Evolutionary conservation across 2,888 invertebrate species (phyloP).

Genomic region (Antitype chi): DNA sequence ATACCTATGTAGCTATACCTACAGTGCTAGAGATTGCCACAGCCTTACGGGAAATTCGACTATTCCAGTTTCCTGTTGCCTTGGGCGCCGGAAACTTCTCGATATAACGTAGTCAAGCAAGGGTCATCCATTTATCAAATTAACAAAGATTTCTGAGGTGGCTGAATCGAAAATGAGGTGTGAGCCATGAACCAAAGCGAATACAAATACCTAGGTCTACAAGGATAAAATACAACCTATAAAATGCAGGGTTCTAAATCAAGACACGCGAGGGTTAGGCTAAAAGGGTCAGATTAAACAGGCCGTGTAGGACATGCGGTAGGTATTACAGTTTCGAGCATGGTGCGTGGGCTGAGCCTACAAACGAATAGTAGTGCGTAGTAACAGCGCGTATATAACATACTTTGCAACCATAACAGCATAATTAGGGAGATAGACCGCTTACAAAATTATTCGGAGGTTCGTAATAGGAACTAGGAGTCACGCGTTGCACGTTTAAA

Average conservation of each 20-base stretch:
- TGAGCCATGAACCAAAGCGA: background rate
- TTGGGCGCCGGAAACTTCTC: constrained; percentile 53
- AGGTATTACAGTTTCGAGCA: constrained; percentile 23
- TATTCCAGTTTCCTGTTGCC: constrained; percentile 64
- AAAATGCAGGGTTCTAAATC: constrained; percentile 37
- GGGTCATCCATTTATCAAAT: constrained; percentile 56
- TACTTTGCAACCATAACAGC: constrained; percentile 42
- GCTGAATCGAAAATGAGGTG: constrained; percentile 25
- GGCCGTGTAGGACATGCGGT: constrained; percentile 22
- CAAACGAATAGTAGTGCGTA: constrained; percentile 33
- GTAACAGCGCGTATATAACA: constrained; percentile 27
- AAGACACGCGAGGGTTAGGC: constrained; percentile 20
- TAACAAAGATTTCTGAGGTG: constrained; percentile 50
- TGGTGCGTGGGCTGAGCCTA: constrained; percentile 19
- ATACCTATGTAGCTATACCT: constrained; percentile 48
- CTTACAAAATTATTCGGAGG: constrained; percentile 56
- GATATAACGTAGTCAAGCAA: constrained; percentile 45
- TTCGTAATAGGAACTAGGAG: constrained; percentile 41
- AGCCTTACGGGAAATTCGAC: constrained; percentile 58
- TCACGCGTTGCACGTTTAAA: constrained; percentile 45
- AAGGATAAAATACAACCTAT: constrained; percentile 14
- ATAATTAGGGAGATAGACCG: constrained; percentile 47
- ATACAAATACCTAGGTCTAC: constrained; percentile 11
- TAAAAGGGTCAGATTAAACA: constrained; percentile 51
- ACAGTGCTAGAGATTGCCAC: constrained; percentile 54